phyloP scores from a whole-genome alignment of 1,140 invertebrate species.

The roundworm (Caenorhabditis elegans) region DNA sequence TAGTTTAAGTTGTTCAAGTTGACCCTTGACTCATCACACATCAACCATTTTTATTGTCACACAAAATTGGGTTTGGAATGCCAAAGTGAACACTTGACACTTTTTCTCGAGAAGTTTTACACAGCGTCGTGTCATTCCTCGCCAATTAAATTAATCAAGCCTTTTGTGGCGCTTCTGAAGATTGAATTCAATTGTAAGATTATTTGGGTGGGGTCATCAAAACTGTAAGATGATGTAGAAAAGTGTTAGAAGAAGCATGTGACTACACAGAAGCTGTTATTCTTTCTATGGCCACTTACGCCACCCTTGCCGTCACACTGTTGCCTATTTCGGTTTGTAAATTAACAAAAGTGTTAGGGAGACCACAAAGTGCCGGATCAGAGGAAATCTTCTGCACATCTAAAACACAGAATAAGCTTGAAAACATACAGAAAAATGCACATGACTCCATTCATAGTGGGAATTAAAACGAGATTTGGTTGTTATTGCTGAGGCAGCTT shows the following conservation, averaged over 20 bases:
- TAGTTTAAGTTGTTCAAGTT: neutral
- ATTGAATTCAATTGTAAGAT: neutral
- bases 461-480: no score
- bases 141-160: neutral
- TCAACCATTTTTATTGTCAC: neutral
- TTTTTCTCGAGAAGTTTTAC: neutral
- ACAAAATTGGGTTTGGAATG: neutral
- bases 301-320: neutral
- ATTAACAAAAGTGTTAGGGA: no score
- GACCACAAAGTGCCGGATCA: no score
- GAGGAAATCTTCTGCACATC: no score
- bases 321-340: neutral
- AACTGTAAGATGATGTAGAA: neutral
- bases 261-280: conserved; percentile 20
- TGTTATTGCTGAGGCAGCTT: no score
- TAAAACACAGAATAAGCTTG: no score
- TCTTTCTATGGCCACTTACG: neutral
- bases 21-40: neutral
- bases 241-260: neutral
- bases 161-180: neutral
- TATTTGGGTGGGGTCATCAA: conserved; percentile 14
- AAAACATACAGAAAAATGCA: no score
- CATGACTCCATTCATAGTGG: no score
- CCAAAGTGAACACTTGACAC: neutral
- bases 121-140: neutral